phyloP scores from a whole-genome alignment of 2,888 invertebrate species.

The Drosophila borealis region DNA sequence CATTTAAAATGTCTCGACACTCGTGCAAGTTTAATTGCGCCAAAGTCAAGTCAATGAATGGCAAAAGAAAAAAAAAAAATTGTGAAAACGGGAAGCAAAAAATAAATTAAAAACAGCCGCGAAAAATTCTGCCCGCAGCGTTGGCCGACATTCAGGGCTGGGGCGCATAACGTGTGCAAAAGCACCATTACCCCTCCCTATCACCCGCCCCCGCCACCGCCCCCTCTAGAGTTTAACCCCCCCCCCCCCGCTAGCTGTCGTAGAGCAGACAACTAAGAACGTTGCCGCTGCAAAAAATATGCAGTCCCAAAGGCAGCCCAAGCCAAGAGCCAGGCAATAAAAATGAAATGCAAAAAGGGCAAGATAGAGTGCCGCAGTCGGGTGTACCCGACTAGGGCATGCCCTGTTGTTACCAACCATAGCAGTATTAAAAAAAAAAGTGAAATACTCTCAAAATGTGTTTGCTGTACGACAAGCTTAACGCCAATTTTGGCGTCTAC shows the following conservation, averaged over 20 bases:
- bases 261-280: slow-evolving; percentile 20
- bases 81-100: not conserved
- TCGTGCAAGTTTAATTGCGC: slow-evolving; percentile 60
- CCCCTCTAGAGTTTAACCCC: not conserved
- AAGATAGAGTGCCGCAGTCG: too few species aligned
- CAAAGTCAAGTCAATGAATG: slow-evolving; percentile 64
- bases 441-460: too few species aligned
- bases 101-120: slow-evolving; percentile 51
- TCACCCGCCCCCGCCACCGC: accelerated
- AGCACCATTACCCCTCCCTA: too few species aligned
- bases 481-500: too few species aligned
- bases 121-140: slow-evolving; percentile 27
- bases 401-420: too few species aligned
- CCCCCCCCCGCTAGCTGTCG: not conserved
- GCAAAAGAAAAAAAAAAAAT: not conserved
- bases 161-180: not conserved
- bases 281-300: slow-evolving; percentile 63
- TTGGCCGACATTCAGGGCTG: slow-evolving; percentile 38
- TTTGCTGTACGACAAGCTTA: too few species aligned
- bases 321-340: slow-evolving; percentile 47
- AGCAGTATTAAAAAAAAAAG: too few species aligned
- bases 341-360: slow-evolving; percentile 41
- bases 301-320: slow-evolving; percentile 52
- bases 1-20: slow-evolving; percentile 57
- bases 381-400: too few species aligned